Evolutionary conservation across 2,113 vertebrate species (phyloP).

Genomic region (Mormyrus iriodes): DNA sequence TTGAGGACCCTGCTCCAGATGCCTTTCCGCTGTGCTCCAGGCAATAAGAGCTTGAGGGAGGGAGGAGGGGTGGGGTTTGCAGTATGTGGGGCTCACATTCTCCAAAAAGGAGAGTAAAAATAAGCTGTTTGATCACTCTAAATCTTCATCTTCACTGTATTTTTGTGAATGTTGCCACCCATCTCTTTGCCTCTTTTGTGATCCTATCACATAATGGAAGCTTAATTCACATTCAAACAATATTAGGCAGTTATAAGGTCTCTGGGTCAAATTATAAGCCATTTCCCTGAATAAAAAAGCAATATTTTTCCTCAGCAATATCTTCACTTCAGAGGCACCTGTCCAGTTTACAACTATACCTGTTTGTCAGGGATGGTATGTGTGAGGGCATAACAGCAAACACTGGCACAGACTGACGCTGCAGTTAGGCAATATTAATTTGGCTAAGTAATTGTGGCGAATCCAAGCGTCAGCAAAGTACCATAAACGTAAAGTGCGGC

Average conservation of each 20-base stretch:
- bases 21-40: constrained; percentile 7
- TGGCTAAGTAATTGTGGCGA: not conserved
- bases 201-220: not conserved
- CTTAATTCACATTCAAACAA: not conserved
- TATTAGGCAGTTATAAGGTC: not conserved
- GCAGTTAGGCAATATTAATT: not conserved
- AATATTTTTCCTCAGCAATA: not conserved
- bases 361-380: not conserved
- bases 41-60: not conserved
- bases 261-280: not conserved
- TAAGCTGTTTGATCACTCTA: not conserved
- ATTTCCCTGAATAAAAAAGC: not conserved
- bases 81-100: not conserved
- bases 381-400: not conserved
- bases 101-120: not conserved
- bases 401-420: not conserved
- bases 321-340: not conserved
- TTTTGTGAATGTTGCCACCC: not conserved
- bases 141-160: not conserved
- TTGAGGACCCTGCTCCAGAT: constrained; percentile 9
- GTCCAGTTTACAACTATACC: not conserved
- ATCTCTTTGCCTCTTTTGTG: not conserved
- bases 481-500: not conserved
- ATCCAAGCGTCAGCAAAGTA: not conserved
- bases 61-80: not conserved